Conservation (phyloP, 2,797 vertebrate genomes). For the Hozukius guyotensis region DNA sequence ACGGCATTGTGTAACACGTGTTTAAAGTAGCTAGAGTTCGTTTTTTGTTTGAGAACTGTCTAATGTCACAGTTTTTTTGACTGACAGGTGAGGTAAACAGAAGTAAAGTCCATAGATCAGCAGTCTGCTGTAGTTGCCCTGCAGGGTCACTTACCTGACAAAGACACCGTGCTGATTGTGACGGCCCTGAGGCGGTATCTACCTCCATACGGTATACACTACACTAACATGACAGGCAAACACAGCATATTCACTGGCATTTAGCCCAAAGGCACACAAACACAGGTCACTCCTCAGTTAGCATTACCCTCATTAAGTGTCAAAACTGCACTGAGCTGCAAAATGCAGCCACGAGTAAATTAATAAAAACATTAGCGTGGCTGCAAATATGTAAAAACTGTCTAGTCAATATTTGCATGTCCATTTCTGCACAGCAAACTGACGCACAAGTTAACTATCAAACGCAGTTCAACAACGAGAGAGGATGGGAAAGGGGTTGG, state of each 20-base stretch:
- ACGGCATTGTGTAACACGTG: background rate
- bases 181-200: conserved; percentile 53
- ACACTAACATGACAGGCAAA: conserved; percentile 66
- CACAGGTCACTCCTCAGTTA: conserved; percentile 68
- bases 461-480: conserved; percentile 22
- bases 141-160: conserved; percentile 67
- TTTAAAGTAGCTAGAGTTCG: background rate
- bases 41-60: conserved; percentile 6
- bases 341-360: conserved; percentile 53
- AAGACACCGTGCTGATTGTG: conserved; percentile 59
- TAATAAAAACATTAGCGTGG: conserved; percentile 56
- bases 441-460: conserved; percentile 30
- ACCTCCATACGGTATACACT: conserved; percentile 45
- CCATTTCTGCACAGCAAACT: conserved; percentile 26
- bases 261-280: conserved; percentile 70
- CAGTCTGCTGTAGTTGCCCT: conserved; percentile 41
- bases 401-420: conserved; percentile 57
- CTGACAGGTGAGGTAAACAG: conserved; percentile 52
- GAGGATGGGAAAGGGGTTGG: conserved; percentile 24
- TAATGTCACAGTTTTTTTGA: conserved; percentile 40
- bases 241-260: conserved; percentile 68
- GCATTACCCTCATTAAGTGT: conserved; percentile 60
- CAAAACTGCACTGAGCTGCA: conserved; percentile 72
- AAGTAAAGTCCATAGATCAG: conserved; percentile 58
- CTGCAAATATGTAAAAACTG: conserved; percentile 61